Base-by-base conservation (phyloP, 2,797 vertebrate genomes). In the Sandelia bainsii region DNA sequence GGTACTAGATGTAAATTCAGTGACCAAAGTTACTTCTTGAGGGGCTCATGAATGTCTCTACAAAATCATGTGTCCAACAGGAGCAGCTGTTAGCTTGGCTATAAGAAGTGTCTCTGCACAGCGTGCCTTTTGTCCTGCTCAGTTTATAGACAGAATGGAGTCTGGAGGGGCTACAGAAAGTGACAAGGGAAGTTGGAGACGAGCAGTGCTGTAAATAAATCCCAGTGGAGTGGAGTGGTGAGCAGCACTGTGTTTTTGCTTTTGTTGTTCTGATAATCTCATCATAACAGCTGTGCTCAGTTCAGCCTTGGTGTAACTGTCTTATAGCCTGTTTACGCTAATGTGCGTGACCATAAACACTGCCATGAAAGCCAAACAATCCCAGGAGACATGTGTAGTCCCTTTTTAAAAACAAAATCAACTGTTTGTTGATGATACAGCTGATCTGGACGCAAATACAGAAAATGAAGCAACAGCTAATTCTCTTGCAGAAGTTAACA, bases 241-340 rank as follows among this genome's bases (percentile, higher is more conserved):
- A 49, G 25, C 22, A 3, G 2, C 34, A 54, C 44, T 29, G n/a
- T 73, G 65, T 67, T 59, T 79, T 69, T 45, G 54, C 29, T 53
- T 62, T 64, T 66, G 65, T 48, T 1, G 1, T 51, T 37, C 16
- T 12, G 5, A 57, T 85, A 75, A 81, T 85, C 79, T 75, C 49
- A 45, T 25, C 42, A 1, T 2, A 56, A 56, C 81, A 72, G 69
- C 51, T 84, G 62, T 17, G n/a, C 12, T 54, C 16, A 62, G 51
- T 14, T 14, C 25, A 37, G 46, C 52, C 13, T 64, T 37, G 25
- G 6, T 62, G 13, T 50, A 50, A 37, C 63, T 40, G 32, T 63
- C n/a, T 85, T 83, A 79, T 77, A 83, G 87, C 39, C 23, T 17
- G 62, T 72, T 37, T 59, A 68, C 22, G 9, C 52, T 34, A 60